phyloP scores from a whole-genome alignment of 2,797 vertebrate genomes.

The Poeciliopsis infans region DNA sequence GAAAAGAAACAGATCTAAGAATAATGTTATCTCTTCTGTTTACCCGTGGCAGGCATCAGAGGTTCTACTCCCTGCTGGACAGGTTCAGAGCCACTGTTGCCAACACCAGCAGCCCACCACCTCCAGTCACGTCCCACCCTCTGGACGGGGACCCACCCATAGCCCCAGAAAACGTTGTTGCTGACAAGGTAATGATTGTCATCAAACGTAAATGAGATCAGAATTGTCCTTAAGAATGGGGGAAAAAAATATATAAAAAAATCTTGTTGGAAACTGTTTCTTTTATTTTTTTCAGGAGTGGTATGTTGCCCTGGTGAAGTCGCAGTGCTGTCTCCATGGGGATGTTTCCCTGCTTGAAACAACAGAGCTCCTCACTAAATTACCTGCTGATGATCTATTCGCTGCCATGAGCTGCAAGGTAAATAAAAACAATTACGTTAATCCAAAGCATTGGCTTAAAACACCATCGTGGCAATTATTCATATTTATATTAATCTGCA shows the following conservation, averaged over 20 bases:
- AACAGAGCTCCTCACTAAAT: constrained; percentile 92
- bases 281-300: constrained; percentile 84
- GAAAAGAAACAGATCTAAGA: neutral
- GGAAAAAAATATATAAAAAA: neutral
- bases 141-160: constrained; percentile 89
- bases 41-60: constrained; percentile 87
- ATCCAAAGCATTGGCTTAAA: neutral
- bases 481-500: neutral
- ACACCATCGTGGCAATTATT: neutral
- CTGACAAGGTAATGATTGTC: constrained; percentile 86
- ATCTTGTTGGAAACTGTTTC: neutral
- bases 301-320: constrained; percentile 91
- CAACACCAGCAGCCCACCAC: constrained; percentile 85
- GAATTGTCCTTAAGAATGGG: neutral
- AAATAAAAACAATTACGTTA: constrained; percentile 37
- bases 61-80: constrained; percentile 97
- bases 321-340: constrained; percentile 89
- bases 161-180: constrained; percentile 85
- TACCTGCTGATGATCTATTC: constrained; percentile 87
- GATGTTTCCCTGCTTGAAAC: constrained; percentile 90
- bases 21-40: neutral
- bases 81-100: constrained; percentile 91
- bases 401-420: constrained; percentile 91
- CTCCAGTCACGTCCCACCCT: constrained; percentile 90
- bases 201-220: too few relatives aligned